These are phyloP conservation scores for Acrocephalus kingi DNA, from an alignment of 2,113 vertebrate genomes.

Conservation along the genomic window DNA sequence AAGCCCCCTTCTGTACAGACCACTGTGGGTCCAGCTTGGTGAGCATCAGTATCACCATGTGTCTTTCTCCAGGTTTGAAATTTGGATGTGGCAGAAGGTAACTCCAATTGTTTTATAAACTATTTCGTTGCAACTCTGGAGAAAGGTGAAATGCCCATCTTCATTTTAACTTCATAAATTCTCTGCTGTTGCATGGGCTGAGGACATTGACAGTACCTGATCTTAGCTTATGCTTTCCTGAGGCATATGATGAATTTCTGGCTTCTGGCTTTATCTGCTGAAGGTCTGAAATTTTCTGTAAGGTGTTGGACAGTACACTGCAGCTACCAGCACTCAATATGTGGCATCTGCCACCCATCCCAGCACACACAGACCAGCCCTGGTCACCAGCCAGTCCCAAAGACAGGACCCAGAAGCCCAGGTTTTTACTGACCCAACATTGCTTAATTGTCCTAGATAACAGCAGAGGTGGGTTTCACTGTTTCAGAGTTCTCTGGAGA, in stretches of 20 bases:
- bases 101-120: neutral
- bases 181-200: neutral
- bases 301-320: neutral
- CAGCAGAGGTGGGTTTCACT: neutral
- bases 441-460: neutral
- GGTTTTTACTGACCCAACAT: neutral
- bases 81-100: neutral
- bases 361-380: neutral
- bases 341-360: neutral
- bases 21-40: rapidly evolving
- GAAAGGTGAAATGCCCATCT: neutral
- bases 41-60: neutral
- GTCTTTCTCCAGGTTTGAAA: neutral
- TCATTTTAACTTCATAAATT: neutral
- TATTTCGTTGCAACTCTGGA: neutral
- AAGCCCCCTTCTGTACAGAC: neutral
- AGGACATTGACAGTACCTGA: neutral
- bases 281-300: neutral
- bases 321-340: rapidly evolving
- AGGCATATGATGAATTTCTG: neutral
- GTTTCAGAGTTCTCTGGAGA: neutral
- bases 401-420: neutral
- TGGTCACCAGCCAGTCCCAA: neutral
- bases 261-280: neutral
- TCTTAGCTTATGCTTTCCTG: neutral